phyloP scores from a whole-genome alignment of 2,888 invertebrate species.

The Nomada ruficornis region DNA sequence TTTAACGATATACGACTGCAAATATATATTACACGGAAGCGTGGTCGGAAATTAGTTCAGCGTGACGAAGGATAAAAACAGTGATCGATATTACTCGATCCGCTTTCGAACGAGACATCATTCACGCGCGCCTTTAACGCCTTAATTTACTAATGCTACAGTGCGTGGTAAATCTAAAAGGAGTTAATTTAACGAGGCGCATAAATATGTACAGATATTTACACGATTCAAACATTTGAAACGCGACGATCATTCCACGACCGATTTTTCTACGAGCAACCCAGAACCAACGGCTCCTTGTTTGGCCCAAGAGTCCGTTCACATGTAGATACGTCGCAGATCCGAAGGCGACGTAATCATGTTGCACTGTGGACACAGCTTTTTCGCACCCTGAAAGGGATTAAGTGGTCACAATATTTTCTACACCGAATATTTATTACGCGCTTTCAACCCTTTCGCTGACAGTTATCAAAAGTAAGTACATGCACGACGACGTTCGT shows the following conservation, averaged over 20 bases:
- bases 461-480: neutral
- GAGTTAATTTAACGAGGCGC: slow-evolving; percentile 78
- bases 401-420: neutral
- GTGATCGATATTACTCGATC: neutral
- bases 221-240: slow-evolving; percentile 58
- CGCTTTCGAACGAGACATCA: slow-evolving; percentile 33
- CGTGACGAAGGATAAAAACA: slow-evolving; percentile 8
- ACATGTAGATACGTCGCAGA: slow-evolving; percentile 95
- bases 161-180: slow-evolving; percentile 62
- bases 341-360: slow-evolving; percentile 95
- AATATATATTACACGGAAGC: neutral
- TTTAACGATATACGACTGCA: no score
- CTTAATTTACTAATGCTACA: slow-evolving; percentile 82
- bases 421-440: no score
- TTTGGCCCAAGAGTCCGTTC: slow-evolving; percentile 77
- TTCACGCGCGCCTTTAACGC: slow-evolving; percentile 44
- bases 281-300: slow-evolving; percentile 26
- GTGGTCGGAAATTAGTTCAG: neutral
- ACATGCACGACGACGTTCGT: no score
- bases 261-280: slow-evolving; percentile 18
- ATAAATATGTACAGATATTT: slow-evolving; percentile 83
- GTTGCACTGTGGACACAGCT: slow-evolving; percentile 97
- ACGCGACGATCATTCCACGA: slow-evolving; percentile 28
- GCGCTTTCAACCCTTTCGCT: neutral
- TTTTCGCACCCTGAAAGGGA: slow-evolving; percentile 90